These are phyloP conservation scores for Notechis scutatus DNA, from an alignment of 2,113 vertebrate genomes.

Conservation along the genomic window DNA sequence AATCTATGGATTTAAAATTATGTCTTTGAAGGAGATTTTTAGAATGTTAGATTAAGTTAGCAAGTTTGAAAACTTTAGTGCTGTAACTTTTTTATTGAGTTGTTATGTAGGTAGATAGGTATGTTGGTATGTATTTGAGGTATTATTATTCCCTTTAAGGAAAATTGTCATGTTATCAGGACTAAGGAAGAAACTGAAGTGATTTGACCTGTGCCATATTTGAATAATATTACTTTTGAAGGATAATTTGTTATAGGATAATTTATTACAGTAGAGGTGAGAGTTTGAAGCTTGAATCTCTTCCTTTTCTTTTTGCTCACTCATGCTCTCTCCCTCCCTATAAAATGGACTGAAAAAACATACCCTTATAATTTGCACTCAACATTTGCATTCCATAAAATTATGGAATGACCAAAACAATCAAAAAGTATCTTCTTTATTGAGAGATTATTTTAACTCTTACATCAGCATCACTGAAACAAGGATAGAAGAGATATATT, in stretches of 20 bases:
- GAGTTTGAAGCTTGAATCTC: not conserved
- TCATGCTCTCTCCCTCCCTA: not conserved
- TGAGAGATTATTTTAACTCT: not conserved
- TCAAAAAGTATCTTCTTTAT: not conserved
- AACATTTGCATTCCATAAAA: not conserved
- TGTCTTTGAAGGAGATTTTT: not conserved
- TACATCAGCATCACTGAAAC: not conserved
- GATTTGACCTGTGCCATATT: not conserved
- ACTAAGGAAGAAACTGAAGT: not conserved
- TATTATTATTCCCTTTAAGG: not conserved
- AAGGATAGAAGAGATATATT: not conserved
- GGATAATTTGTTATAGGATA: not conserved
- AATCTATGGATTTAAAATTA: constrained; percentile 6
- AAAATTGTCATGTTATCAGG: not conserved
- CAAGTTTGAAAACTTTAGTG: not conserved
- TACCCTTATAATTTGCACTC: not conserved
- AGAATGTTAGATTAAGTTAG: not conserved
- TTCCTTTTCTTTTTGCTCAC: not conserved
- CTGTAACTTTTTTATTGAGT: not conserved
- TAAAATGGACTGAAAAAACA: not conserved
- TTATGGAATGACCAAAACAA: not conserved
- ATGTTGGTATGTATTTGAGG: not conserved
- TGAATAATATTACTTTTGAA: not conserved
- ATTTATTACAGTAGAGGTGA: not conserved
- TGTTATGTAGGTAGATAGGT: not conserved